A percentile compares a stretch with the other conserved stretches of the same genome.
Conservation (phyloP, 2,888 invertebrate species). For the Dynastes tityus region DNA sequence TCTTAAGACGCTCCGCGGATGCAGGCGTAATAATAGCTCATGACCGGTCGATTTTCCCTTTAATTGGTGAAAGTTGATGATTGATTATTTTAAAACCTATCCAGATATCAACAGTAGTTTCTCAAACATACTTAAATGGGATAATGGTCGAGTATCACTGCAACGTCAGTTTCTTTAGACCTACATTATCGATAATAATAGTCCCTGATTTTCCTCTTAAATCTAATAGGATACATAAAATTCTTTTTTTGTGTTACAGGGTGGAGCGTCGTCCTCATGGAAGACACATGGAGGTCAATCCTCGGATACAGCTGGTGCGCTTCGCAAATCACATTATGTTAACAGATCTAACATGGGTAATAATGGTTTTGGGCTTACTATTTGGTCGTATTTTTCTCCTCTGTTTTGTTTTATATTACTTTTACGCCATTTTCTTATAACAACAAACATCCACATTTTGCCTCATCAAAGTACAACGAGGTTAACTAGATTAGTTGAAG, state of each 20-base stretch:
- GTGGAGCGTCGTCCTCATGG: slow-evolving; percentile 61
- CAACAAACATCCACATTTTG: slow-evolving; percentile 39
- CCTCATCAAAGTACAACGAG: slow-evolving; percentile 2
- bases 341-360: slow-evolving; percentile 79
- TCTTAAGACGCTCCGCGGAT: no score
- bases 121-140: no score
- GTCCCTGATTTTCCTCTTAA: not conserved
- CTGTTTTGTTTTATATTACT: slow-evolving; percentile 36
- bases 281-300: slow-evolving; percentile 67
- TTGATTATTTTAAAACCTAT: no score
- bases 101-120: no score
- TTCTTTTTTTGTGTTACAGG: slow-evolving; percentile 68
- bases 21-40: no score
- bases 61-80: no score
- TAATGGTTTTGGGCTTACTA: slow-evolving; percentile 70
- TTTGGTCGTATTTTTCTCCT: slow-evolving; percentile 46
- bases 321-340: slow-evolving; percentile 84
- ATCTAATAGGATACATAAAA: not conserved
- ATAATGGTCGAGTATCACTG: no score
- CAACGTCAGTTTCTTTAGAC: no score
- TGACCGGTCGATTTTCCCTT: no score
- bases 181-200: no score
- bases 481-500: not conserved
- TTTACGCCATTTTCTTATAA: slow-evolving; percentile 27
- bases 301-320: slow-evolving; percentile 76